Evolutionary conservation across 2,113 vertebrate genomes (phyloP).

Genomic region (Pleuronectes platessa): DNA sequence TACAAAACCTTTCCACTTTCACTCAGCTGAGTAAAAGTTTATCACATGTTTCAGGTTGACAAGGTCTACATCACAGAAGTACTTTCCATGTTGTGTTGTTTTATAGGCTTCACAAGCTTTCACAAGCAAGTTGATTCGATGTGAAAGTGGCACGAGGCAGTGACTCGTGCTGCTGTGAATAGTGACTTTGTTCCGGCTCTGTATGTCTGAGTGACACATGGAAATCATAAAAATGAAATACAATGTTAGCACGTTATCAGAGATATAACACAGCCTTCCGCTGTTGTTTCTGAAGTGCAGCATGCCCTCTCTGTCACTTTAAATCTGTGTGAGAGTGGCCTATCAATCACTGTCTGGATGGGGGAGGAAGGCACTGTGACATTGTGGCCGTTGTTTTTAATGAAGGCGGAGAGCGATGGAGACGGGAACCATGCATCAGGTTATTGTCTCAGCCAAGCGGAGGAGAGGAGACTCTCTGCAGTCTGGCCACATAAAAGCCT

Average conservation of each 20-base stretch:
- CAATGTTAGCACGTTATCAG: not conserved
- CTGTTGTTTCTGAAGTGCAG: constrained; percentile 8
- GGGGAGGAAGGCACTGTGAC: constrained; percentile 6
- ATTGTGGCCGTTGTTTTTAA: constrained; percentile 31
- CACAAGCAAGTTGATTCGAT: not conserved
- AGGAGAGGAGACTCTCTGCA: constrained; percentile 38
- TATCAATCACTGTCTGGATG: constrained; percentile 37
- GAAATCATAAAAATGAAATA: not conserved
- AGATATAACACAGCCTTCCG: not conserved
- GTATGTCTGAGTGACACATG: not conserved
- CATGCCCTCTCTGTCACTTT: constrained; percentile 20
- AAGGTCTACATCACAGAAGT: not conserved
- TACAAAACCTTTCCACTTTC: not conserved
- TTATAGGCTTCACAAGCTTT: not conserved
- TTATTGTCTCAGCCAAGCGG: constrained; percentile 58
- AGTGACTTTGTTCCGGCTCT: not conserved
- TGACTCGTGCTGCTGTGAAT: not conserved
- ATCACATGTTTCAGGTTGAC: not conserved
- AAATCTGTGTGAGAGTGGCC: constrained; percentile 31
- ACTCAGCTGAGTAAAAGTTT: not conserved
- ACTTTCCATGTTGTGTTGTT: not conserved
- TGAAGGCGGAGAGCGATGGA: constrained; percentile 20
- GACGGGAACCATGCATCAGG: constrained; percentile 36
- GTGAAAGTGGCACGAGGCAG: not conserved
- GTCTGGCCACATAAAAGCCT: constrained; percentile 52